Percentiles rank a stretch among this genome's conserved stretches.
phyloP scores from a whole-genome alignment of 2,797 vertebrate genomes.

The Crocodylus rhombifer region DNA sequence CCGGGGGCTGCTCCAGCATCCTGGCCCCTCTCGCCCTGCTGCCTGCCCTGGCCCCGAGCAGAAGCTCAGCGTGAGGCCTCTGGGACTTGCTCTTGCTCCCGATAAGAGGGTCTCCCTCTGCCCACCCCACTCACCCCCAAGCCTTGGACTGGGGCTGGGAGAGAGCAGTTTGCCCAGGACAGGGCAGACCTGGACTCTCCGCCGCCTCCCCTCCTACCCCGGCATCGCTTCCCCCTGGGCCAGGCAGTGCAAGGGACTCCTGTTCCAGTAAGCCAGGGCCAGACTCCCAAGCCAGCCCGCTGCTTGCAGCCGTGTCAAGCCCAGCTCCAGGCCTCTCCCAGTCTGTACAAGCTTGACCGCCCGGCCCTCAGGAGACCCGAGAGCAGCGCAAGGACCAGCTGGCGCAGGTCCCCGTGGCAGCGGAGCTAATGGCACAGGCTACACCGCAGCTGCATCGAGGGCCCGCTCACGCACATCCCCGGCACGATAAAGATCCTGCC shows the following conservation, averaged over 20 bases:
- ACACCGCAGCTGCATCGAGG: no score
- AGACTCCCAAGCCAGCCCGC: neutral
- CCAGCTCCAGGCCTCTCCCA: neutral
- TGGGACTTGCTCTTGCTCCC: neutral
- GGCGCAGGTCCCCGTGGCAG: no score
- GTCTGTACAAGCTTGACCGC: no score
- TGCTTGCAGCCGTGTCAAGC: neutral
- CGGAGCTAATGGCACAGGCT: no score
- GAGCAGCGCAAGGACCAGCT: no score
- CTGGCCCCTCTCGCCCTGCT: neutral
- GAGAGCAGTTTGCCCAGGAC: neutral
- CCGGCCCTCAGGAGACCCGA: no score
- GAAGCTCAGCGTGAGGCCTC: neutral
- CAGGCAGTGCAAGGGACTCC: conserved; percentile 36
- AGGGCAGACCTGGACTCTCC: neutral
- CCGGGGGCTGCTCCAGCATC: neutral
- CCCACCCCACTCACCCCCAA: neutral
- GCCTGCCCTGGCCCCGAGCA: neutral
- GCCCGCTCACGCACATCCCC: no score
- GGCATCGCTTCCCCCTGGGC: conserved; percentile 22
- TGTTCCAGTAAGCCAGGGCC: no score
- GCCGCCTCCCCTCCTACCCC: neutral
- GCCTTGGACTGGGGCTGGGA: neutral
- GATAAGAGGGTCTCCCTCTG: neutral
- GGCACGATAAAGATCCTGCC: no score